Percentiles rank a stretch among this genome's conserved stretches.
phyloP scores from a whole-genome alignment of 2,888 invertebrate species.

The Steinernema scapterisci region DNA sequence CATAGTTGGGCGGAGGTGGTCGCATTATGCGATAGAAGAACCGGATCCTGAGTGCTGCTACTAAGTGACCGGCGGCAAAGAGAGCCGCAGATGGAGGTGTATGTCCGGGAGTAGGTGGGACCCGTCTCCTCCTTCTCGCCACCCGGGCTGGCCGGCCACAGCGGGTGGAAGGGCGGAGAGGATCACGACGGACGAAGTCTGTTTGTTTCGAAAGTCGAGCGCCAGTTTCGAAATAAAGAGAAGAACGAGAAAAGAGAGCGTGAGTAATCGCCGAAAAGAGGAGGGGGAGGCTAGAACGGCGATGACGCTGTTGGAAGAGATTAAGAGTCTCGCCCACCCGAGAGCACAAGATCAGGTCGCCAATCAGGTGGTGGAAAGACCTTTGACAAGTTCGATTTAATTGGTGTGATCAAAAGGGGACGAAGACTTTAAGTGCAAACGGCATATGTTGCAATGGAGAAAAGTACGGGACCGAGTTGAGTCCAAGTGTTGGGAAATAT shows the following conservation, averaged over 20 bases:
- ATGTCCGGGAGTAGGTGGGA: background rate
- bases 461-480: too few species aligned
- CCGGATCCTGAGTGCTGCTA: background rate
- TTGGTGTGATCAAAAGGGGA: too few species aligned
- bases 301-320: background rate
- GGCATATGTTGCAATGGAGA: too few species aligned
- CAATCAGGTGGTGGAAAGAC: too few species aligned
- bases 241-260: background rate
- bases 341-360: background rate
- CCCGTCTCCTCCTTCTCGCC: background rate
- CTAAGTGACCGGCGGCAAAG: background rate
- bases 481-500: too few species aligned
- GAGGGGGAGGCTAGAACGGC: background rate
- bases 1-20: background rate
- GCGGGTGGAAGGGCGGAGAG: background rate
- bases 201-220: slow-evolving; percentile 25
- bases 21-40: background rate
- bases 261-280: slow-evolving; percentile 2
- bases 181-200: background rate
- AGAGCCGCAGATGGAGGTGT: background rate
- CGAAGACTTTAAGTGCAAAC: too few species aligned
- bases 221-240: background rate
- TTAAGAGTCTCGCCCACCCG: background rate
- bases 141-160: background rate
- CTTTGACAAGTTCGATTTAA: too few species aligned